These are phyloP conservation scores for Psix sp. DNA, from an alignment of 1,140 invertebrate species.

Conservation along the genomic window DNA sequence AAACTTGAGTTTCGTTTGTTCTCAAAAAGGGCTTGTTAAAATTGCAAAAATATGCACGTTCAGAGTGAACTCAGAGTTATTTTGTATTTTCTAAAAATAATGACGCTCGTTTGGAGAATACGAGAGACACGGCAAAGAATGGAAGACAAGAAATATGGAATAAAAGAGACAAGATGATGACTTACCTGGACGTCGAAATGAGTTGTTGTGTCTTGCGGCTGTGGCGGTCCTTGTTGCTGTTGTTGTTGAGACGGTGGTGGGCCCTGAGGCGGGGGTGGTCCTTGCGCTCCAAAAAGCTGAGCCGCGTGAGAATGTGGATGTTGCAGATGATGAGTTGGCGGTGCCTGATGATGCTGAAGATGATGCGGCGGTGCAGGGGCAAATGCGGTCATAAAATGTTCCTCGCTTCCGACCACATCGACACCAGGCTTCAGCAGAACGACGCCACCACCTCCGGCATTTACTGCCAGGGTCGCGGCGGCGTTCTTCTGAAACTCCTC, in stretches of 20 bases:
- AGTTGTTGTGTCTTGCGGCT: conserved; percentile 73
- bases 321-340: conserved; percentile 75
- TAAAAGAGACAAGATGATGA: conserved; percentile 25
- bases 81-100: conserved; percentile 52
- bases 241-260: conserved; percentile 77
- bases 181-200: conserved; percentile 79
- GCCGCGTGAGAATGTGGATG: conserved; percentile 75
- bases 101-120: conserved; percentile 35
- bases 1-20: not conserved
- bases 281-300: conserved; percentile 76
- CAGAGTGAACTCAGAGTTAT: conserved; percentile 34
- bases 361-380: conserved; percentile 79
- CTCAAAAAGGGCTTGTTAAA: conserved; percentile 30
- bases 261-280: conserved; percentile 73
- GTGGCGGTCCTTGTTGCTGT: conserved; percentile 80
- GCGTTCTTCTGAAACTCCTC: conserved; percentile 84
- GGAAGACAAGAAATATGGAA: conserved; percentile 2
- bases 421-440: conserved; percentile 77
- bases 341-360: conserved; percentile 76
- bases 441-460: conserved; percentile 71
- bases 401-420: conserved; percentile 79
- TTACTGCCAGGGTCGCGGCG: conserved; percentile 75
- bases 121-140: conserved; percentile 9
- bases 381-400: conserved; percentile 78
- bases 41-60: conserved; percentile 20